phyloP scores from a whole-genome alignment of 2,113 vertebrate species.

The Corydoras maculifer region DNA sequence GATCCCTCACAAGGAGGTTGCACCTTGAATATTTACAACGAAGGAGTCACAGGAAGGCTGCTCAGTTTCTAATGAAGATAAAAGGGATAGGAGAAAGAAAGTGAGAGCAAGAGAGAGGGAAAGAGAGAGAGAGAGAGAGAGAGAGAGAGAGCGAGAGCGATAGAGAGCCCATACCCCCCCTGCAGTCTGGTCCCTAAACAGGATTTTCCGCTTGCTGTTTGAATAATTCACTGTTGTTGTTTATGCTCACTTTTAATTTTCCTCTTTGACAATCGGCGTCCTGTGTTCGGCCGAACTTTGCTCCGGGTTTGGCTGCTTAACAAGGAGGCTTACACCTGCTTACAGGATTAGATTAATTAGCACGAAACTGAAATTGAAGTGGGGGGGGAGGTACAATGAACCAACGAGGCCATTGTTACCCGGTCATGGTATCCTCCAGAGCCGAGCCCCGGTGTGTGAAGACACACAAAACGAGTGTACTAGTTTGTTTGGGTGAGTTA shows the following conservation, averaged over 20 bases:
- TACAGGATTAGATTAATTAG: slow-evolving; percentile 82
- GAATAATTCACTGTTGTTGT: slow-evolving; percentile 48
- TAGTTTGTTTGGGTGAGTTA: slow-evolving; percentile 38
- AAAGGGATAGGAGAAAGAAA: slow-evolving; percentile 46
- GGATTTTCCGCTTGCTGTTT: slow-evolving; percentile 61
- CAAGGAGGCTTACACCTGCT: slow-evolving; percentile 75
- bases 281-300: slow-evolving; percentile 46
- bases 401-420: slow-evolving; percentile 46
- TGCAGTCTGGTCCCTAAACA: slow-evolving; percentile 53
- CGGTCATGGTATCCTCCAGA: slow-evolving; percentile 32
- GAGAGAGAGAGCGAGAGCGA: slow-evolving; percentile 42
- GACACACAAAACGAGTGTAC: slow-evolving; percentile 24
- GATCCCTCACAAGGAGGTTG: slow-evolving; percentile 45
- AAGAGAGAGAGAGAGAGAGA: slow-evolving; percentile 38
- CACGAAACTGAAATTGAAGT: slow-evolving; percentile 63
- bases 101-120: slow-evolving; percentile 42
- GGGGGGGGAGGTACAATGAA: slow-evolving; percentile 63
- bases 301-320: slow-evolving; percentile 64
- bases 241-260: slow-evolving; percentile 49
- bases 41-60: slow-evolving; percentile 43
- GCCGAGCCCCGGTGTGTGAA: slow-evolving; percentile 44
- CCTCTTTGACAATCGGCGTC: slow-evolving; percentile 53
- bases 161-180: slow-evolving; percentile 34
- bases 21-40: slow-evolving; percentile 60
- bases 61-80: slow-evolving; percentile 28